Evolutionary conservation across 2,113 vertebrate species (phyloP), one percentile per base, ranked within the genome.

Genomic region (Taxidea taxus): DNA sequence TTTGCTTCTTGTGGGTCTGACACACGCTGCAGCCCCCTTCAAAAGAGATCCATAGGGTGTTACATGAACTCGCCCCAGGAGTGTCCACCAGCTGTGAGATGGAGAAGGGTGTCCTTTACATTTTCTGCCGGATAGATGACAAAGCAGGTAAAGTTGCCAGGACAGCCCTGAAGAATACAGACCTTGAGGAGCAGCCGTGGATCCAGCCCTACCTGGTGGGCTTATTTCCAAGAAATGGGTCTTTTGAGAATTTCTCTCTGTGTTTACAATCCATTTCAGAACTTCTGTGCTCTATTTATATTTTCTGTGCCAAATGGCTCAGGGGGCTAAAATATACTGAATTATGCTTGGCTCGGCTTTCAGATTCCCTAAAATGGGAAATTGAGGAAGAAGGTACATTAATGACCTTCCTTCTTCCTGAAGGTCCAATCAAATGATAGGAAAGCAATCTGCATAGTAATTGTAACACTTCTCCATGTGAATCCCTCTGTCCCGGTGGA

Each of bases 361-460:
- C 83, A 70, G 72, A 49, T 80, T 96, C 70, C 80, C 37, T 70
- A 51, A 97, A 87, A 54, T n/a, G 68, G 96, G 93, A 97, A 94
- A 93, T 90, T 44, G 94, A 93, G 91, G 92, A 92, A 96, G 78
- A 96, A 95, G 68, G 54, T 96, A 80, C 74, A 58, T 68, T 83
- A 93, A 96, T 93, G 93, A 90, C 95, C 93, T 97, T 95, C 75
- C 72, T 95, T 93, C 94, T 96, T 97, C 94, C 78, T 89, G 93
- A 89, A 93, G 49, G 0, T 93, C 96, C 96, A 90, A 93, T 96
- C 96, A 97, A 94, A 91, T 49, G 91, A 96, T 58, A 91, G 95
- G 78, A 93, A 93, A 83, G 94, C 91, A 95, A 96, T 98, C 96
- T 98, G 62, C 97, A 97, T 94, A 96, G 95, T 94, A 96, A 98